phyloP scores from a whole-genome alignment of 2,888 invertebrate species.

The Palloptera scutellata region DNA sequence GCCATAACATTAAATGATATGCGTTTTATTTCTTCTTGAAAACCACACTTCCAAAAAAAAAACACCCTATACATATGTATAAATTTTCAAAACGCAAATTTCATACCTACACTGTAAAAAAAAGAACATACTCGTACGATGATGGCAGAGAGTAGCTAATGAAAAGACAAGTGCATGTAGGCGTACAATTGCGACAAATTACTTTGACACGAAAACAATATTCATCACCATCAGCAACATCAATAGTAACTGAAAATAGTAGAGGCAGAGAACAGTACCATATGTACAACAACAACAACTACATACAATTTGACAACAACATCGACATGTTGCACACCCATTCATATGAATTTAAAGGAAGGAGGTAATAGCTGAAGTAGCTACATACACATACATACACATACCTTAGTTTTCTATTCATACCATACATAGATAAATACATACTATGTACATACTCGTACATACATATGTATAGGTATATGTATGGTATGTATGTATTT shows the following conservation, averaged over 20 bases:
- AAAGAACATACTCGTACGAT: no score
- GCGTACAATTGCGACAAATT: slow-evolving; percentile 53
- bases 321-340: background rate
- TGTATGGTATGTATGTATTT: background rate
- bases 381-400: background rate
- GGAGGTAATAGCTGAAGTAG: background rate
- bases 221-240: slow-evolving; percentile 30
- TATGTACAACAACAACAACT: no score
- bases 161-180: background rate
- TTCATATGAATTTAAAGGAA: no score
- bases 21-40: no score
- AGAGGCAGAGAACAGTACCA: background rate
- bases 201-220: slow-evolving; percentile 51
- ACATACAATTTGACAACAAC: background rate
- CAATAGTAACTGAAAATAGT: slow-evolving; percentile 2
- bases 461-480: background rate
- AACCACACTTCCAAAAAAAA: no score
- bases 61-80: no score
- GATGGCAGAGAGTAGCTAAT: no score
- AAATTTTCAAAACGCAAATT: no score
- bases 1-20: no score
- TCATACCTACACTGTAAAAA: no score
- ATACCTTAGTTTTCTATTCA: background rate
- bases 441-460: background rate
- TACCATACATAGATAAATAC: no score